A percentile compares a stretch with the other conserved stretches of the same genome.
Conservation (phyloP, 2,797 vertebrate genomes). For the Uromys caudimaculatus region DNA sequence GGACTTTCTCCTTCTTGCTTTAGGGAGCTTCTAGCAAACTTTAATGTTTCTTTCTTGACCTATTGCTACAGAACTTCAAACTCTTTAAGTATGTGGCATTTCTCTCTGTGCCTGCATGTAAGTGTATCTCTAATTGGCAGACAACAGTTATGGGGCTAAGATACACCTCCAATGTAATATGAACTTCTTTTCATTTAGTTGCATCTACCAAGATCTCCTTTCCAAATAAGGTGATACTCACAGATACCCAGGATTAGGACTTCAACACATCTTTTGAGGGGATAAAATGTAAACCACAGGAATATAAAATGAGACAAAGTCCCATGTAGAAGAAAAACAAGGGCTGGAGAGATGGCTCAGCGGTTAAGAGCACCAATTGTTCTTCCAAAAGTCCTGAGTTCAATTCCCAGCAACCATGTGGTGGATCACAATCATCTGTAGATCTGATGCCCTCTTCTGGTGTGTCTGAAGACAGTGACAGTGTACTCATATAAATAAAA, state of each 20-base stretch:
- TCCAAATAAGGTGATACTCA: slow-evolving; percentile 23
- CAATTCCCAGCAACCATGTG: no score
- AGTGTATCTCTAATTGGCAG: background rate
- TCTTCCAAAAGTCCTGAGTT: no score
- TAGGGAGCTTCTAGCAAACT: background rate
- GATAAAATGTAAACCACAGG: background rate
- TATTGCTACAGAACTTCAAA: background rate
- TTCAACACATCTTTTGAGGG: slow-evolving; percentile 7
- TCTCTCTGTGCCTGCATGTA: background rate
- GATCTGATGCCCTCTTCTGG: no score
- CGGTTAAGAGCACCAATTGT: no score
- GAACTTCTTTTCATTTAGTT: slow-evolving; percentile 20
- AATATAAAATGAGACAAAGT: slow-evolving; percentile 4
- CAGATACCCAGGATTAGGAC: background rate
- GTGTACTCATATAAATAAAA: no score
- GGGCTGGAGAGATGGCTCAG: no score
- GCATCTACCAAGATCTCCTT: slow-evolving; percentile 19
- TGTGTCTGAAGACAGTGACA: no score
- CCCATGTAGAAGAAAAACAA: background rate
- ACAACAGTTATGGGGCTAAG: background rate
- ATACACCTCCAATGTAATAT: background rate
- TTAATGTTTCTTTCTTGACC: background rate
- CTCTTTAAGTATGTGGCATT: background rate
- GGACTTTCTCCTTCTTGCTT: background rate
- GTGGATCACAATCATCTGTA: no score